These are phyloP conservation scores for Latrodectus elegans DNA, from an alignment of 2,888 invertebrate genomes.

Conservation along the genomic window DNA sequence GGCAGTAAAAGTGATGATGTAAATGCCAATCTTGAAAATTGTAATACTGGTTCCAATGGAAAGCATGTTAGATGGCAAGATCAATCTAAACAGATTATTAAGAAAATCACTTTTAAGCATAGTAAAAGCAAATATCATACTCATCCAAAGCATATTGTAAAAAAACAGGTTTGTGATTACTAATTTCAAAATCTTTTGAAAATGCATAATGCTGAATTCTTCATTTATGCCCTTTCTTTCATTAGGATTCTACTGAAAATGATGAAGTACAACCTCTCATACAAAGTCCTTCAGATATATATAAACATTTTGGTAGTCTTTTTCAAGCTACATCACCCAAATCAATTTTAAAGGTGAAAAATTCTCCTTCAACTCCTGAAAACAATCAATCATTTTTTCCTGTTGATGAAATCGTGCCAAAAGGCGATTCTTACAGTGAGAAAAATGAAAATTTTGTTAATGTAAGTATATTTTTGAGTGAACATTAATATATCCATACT, in stretches of 20 bases:
- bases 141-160: slow-evolving; percentile 11
- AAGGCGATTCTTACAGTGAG: slow-evolving; percentile 1
- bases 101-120: slow-evolving; percentile 56
- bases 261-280: slow-evolving; percentile 34
- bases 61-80: slow-evolving; percentile 62
- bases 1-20: slow-evolving; percentile 1
- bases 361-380: slow-evolving; percentile 9
- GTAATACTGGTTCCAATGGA: slow-evolving; percentile 1
- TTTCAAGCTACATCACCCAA: slow-evolving; percentile 49
- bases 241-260: not conserved
- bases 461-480: slow-evolving; percentile 4
- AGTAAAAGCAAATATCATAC: slow-evolving; percentile 40
- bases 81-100: slow-evolving; percentile 40
- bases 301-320: slow-evolving; percentile 53
- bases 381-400: slow-evolving; percentile 8
- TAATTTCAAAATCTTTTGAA: not conserved
- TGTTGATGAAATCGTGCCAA: slow-evolving; percentile 14
- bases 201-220: not conserved
- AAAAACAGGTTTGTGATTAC: not conserved
- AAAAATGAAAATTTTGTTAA: slow-evolving; percentile 13
- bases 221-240: not conserved
- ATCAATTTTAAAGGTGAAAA: slow-evolving; percentile 58
- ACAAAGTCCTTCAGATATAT: slow-evolving; percentile 64
- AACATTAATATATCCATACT: not conserved
- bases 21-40: not conserved